These are phyloP conservation scores for Synergus gifuensis DNA, from an alignment of 2,888 invertebrate genomes.

Conservation along the genomic window DNA sequence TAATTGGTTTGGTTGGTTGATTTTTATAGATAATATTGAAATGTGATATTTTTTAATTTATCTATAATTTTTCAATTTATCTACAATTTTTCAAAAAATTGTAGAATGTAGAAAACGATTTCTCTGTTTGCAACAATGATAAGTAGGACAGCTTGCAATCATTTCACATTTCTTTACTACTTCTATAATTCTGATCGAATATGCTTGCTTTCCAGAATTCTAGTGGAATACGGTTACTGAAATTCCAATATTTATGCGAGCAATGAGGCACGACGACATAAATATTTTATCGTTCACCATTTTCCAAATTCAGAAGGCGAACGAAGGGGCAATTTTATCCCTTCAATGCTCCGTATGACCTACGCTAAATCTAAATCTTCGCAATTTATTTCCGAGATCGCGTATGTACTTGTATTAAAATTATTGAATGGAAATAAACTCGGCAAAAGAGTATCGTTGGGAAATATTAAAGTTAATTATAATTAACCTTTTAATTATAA, in stretches of 20 bases:
- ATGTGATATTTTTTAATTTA: not conserved
- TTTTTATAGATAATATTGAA: too few relatives aligned
- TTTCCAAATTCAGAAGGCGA: constrained; percentile 59
- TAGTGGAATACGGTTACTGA: constrained; percentile 41
- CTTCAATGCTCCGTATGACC: constrained; percentile 32
- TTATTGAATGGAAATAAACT: not conserved
- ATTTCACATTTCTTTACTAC: constrained; percentile 8
- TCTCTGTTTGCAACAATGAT: not conserved
- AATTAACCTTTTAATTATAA: too few relatives aligned
- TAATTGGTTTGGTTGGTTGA: too few relatives aligned
- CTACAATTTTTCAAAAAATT: not conserved
- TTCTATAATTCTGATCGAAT: constrained; percentile 14
- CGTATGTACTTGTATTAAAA: not conserved
- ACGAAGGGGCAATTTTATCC: constrained; percentile 40
- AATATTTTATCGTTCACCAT: constrained; percentile 61
- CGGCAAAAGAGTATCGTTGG: not conserved
- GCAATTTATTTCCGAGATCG: not conserved
- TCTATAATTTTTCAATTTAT: not conserved
- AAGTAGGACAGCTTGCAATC: not conserved
- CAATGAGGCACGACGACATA: constrained; percentile 61
- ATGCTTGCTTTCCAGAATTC: constrained; percentile 38
- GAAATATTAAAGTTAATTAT: not conserved
- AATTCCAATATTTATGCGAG: constrained; percentile 61
- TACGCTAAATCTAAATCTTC: constrained; percentile 24
- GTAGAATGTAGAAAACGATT: not conserved